Evolutionary conservation across 1,140 invertebrate genomes (phyloP).

Genomic region (Bombus superbus): DNA sequence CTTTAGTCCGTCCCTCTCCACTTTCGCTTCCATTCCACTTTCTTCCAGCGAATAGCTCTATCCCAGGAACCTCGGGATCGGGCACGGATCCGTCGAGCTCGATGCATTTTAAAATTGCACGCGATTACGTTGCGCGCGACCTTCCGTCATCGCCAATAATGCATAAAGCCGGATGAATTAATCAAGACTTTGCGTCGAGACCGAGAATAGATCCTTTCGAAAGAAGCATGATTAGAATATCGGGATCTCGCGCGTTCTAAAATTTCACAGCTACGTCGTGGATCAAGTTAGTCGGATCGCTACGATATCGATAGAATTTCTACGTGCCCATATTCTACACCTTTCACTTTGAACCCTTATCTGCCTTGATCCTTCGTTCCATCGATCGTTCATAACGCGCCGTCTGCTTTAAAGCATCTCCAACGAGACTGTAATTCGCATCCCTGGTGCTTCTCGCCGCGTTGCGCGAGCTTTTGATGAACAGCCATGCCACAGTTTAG

Average conservation of each 20-base stretch:
- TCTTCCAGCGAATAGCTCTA: constrained; percentile 35
- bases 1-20: constrained; percentile 66
- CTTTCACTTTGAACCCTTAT: background rate
- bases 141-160: constrained; percentile 59
- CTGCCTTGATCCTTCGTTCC: background rate
- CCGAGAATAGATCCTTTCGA: background rate
- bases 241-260: background rate
- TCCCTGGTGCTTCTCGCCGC: background rate
- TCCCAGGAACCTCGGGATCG: constrained; percentile 7
- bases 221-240: constrained; percentile 1
- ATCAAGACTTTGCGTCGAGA: constrained; percentile 21
- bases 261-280: background rate
- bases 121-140: constrained; percentile 53
- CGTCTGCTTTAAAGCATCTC: constrained; percentile 9
- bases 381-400: background rate
- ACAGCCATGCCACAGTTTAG: background rate
- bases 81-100: constrained; percentile 1
- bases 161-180: constrained; percentile 64
- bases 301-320: background rate
- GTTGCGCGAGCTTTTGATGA: background rate
- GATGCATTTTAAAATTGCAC: constrained; percentile 64
- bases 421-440: background rate
- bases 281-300: background rate
- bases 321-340: background rate
- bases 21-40: constrained; percentile 38